Percentiles rank a stretch among this genome's conserved stretches.
Evolutionary conservation across 53 echinoderm and acorn worm species (phyloP).

Genomic region (Mesocentrotus franciscanus): DNA sequence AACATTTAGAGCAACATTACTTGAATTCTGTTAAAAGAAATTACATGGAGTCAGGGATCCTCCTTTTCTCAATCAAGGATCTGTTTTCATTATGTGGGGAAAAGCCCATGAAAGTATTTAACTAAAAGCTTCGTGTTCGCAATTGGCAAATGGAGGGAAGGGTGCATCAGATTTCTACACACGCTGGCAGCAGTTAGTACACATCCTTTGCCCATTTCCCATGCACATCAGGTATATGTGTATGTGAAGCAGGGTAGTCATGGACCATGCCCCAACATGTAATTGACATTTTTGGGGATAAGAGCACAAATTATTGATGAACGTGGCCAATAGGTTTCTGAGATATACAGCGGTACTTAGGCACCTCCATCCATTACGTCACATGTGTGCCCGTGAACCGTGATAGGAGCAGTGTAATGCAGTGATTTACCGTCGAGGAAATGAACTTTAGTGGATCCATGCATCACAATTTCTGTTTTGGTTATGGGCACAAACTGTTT

Average conservation of each 20-base stretch:
- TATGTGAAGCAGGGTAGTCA: background rate
- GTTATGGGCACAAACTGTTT: background rate
- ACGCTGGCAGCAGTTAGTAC: background rate
- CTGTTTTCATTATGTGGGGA: background rate
- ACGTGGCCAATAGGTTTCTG: constrained; percentile 43
- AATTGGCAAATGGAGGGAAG: background rate
- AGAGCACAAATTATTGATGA: constrained; percentile 55
- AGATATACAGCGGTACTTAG: constrained; percentile 18
- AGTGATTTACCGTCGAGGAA: constrained; percentile 40
- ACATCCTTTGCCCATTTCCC: background rate
- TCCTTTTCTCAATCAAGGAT: background rate
- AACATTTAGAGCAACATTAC: background rate
- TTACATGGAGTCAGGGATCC: background rate
- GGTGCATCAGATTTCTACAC: background rate
- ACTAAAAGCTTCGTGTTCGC: background rate
- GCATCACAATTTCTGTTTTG: constrained; percentile 47
- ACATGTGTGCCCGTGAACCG: background rate
- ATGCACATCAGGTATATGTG: constrained; percentile 9
- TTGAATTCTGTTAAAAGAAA: background rate
- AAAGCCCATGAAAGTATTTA: background rate
- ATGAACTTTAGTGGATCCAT: constrained; percentile 25
- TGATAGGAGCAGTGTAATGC: background rate
- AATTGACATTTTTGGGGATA: constrained; percentile 55
- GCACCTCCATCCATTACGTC: constrained; percentile 20
- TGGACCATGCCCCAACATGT: constrained; percentile 8